Evolutionary conservation across 37 sponge, comb jelly and placozoan genomes (phyloP).

Genomic region (Spongilla lacustris): DNA sequence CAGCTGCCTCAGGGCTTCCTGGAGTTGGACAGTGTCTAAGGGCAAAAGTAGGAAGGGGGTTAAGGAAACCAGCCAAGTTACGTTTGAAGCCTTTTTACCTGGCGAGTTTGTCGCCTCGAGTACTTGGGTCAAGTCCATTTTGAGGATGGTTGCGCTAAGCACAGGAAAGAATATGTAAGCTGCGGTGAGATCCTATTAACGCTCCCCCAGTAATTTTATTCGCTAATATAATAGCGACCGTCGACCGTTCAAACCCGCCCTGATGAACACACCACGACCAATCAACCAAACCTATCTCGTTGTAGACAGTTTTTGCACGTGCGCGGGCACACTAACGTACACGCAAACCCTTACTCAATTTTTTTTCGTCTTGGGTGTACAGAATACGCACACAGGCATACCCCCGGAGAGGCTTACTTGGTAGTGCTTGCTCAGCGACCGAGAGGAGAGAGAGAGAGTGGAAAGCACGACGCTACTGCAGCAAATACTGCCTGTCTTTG

Average conservation of each 20-base stretch:
- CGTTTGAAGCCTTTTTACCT: conserved; percentile 16
- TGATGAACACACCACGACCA: not conserved
- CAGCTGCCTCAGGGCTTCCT: conserved; percentile 47
- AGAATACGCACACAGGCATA: too few species aligned
- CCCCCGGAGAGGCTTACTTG: not conserved
- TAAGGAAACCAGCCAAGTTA: not conserved
- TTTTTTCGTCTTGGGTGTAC: not conserved
- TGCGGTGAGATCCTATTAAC: conserved; percentile 2
- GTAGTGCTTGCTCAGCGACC: not conserved
- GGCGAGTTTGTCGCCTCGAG: conserved; percentile 75
- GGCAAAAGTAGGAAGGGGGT: not conserved
- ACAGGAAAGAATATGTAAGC: not conserved
- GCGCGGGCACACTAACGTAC: not conserved
- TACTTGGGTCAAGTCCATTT: conserved; percentile 51
- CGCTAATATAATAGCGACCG: too few species aligned
- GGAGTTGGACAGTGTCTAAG: conserved; percentile 48
- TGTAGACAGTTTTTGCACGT: not conserved
- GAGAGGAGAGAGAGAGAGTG: not conserved
- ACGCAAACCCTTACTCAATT: not conserved
- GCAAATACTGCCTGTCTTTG: not conserved
- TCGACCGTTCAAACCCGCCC: not conserved
- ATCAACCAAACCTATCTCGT: not conserved
- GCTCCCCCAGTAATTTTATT: not conserved
- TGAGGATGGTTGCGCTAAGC: not conserved
- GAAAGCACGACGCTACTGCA: not conserved